Evolutionary conservation across 2,113 vertebrate genomes (phyloP), one percentile per base, ranked within the genome.

Genomic region (Alethe castanea): DNA sequence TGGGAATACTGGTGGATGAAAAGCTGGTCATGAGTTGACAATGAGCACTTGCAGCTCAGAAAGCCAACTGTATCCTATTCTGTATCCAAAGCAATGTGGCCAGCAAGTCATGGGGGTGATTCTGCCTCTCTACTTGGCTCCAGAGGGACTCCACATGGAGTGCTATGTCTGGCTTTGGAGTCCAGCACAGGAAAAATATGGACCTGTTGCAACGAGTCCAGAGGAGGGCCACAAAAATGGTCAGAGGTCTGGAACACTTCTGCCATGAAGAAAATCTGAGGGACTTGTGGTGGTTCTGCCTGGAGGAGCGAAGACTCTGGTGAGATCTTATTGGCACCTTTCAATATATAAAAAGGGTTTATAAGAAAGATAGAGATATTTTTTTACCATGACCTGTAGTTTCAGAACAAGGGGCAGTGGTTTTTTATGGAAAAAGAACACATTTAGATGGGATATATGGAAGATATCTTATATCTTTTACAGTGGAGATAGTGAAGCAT

Each of bases 201-300:
- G 20, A 56, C 13, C 25, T 8, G 1, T 23, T 42, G 50, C 22
- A 72, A 25, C 0, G 0, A 36, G 42, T 65, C 31, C 42, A 57
- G 42, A 65, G 50, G 18, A 80, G 22, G 11, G 50, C 9, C 50
- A 57, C 59, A 50, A 19, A 80, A 42, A 44, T 44, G 11, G 26
- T 65, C 9, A 36, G 31, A 72, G 31, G 6, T 31, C 35, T 64
- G 57, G 35, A 64, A 72, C 36, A 72, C 2, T 65, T 65, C 18
- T 80, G 31, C n/a, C 47, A 4, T 57, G 26, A 50, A 36, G 42
- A 88, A 42, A 81, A 65, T 56, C 35, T 28, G 76, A 57, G 31
- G 44, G 5, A 56, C 29, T 29, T 87, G 13, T 48, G 20, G 25
- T 65, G 45, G 25, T 16, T 65, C 50, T 19, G 12, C 25, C 35